Base-by-base conservation (phyloP, 2,888 invertebrate species). In the Baccha elongata region DNA sequence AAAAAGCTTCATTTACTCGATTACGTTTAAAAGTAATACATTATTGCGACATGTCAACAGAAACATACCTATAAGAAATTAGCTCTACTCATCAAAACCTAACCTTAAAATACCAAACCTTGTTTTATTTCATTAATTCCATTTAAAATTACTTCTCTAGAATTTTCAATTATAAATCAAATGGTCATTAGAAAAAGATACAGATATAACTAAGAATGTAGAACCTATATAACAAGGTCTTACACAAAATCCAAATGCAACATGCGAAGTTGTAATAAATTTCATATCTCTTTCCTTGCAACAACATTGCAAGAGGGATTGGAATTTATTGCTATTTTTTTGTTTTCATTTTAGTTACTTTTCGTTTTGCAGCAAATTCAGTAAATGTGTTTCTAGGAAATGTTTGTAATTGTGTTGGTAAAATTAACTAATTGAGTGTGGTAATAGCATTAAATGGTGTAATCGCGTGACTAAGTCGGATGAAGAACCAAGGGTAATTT, bases 381-480 rank as follows among this genome's bases (percentile, higher is more conserved):
- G 8, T 8, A 32, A 32, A 32, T 32, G 8, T 32, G 8, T 8
- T 19, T 62, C 40, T 32, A 10, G 35, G 37, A 21, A 29, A 52
- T 5, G 10, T 15, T 42, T 8, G 1, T 13, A n/a, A 52, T 8
- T 21, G 35, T 73, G 50, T 13, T 23, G 23, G 60, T n/a, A 55
- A 65, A 32, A 72, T 72, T 72, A 60, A 37, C 72, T 72, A 78
- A 78, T 78, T 72, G 65, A 67, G 50, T 42, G 42, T 52, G 26
- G 37, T 78, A 72, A 67, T 67, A 37, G 65, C 42, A 15, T 50
- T 60, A 65, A 67, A 78, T 72, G 72, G n/a, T 21, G 0, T 10
- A 10, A 17, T 78, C 21, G 78, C 78, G 78, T 78, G 78, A 44
- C 42, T 26, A 29, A 44, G 50, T 3, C 21, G 7, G 32, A 64